Evolutionary conservation across 2,113 vertebrate species (phyloP).

Genomic region (Vombatus ursinus): DNA sequence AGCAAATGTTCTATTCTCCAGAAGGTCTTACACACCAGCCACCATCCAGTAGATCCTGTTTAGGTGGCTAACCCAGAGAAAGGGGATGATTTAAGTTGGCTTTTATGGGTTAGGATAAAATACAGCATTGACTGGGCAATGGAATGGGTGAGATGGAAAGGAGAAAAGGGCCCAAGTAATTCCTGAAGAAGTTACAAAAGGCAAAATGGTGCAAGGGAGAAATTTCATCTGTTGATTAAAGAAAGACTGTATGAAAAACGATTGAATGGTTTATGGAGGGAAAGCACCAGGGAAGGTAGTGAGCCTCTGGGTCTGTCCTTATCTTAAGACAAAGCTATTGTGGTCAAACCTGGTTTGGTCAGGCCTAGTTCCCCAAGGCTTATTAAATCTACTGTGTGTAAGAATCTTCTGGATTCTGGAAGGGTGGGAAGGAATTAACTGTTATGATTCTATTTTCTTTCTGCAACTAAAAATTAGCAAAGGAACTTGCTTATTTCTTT

Average conservation of each 20-base stretch:
- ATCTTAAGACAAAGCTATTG: conserved; percentile 3
- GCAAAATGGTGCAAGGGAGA: not conserved
- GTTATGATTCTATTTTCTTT: not conserved
- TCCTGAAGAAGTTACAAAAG: conserved; percentile 10
- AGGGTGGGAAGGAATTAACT: conserved; percentile 4
- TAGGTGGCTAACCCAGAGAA: not conserved
- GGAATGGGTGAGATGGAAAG: not conserved
- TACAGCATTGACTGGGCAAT: not conserved
- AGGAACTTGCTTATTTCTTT: conserved; percentile 20
- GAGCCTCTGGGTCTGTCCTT: not conserved
- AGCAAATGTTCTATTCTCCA: not conserved
- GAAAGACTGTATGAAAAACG: conserved; percentile 27
- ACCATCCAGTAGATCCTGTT: not conserved
- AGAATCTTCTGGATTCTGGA: not conserved
- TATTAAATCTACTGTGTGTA: not conserved
- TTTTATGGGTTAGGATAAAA: conserved; percentile 3
- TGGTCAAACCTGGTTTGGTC: not conserved
- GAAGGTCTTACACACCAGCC: not conserved
- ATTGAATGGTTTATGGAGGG: not conserved
- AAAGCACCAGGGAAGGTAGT: not conserved
- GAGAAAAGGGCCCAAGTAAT: not conserved
- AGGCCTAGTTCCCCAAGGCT: not conserved
- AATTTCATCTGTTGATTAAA: conserved; percentile 13
- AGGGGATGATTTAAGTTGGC: not conserved
- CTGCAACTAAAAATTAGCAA: conserved; percentile 13